Evolutionary conservation across 2,888 invertebrate species (phyloP), one percentile per base, ranked within the genome.

Genomic region (Caenorhabditis macrosperma): DNA sequence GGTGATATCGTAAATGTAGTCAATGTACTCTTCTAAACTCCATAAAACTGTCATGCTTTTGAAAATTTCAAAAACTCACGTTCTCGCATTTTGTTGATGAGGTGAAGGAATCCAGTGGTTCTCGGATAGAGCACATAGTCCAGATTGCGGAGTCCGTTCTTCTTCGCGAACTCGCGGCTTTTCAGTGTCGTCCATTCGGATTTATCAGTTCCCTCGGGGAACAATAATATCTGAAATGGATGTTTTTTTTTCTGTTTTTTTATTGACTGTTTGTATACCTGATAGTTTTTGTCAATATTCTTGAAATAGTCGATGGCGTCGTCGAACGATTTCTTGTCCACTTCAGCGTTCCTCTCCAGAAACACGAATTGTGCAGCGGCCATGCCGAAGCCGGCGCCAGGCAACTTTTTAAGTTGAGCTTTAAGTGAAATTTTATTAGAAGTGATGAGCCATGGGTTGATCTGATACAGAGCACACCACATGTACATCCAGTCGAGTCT

Each of bases 321-420:
- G 0, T 93, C 92, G 60, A 96, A 91, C 71, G 93, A 93, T 2
- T 92, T 88, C 90, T 94, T 93, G 90, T 96, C 96, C 78, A 93
- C 93, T 81, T 94, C 94, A 95, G 95, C 95, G 85, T 93, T 94
- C 67, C 96, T 93, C 85, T 94, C 94, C 85, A 96, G 94, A 91
- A 95, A 96, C 63, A 96, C 92, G 91, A 95, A 96, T 87, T 94
- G 94, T 80, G 94, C 94, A 89, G 95, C 92, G 91, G 96, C 95
- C 95, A 96, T 96, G 86, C 95, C 94, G 91, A 93, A 93, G 95
- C 95, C 95, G 91, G 95, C 94, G 78, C 95, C 95, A 1, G 96
- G 96, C 82, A 95, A 93, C 86, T 93, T 93, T 89, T 94, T 94
- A 64, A 96, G 94, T 81, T 94, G 93, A 85, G 95, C 94, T 91